Evolutionary conservation across 2,888 invertebrate genomes (phyloP).

Genomic region (Plagodis pulveraria): DNA sequence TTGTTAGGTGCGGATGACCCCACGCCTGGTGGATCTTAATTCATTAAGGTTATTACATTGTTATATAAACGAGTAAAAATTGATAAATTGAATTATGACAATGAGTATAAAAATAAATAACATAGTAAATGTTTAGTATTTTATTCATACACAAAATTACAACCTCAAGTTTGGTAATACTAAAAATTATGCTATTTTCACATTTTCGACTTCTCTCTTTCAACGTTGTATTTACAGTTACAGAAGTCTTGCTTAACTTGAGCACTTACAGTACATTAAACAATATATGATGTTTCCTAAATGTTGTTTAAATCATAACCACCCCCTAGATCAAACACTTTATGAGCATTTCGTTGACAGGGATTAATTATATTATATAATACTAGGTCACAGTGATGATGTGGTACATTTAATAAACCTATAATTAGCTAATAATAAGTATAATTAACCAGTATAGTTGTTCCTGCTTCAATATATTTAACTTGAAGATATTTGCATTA

Average conservation of each 20-base stretch:
- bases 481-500: too few relatives aligned
- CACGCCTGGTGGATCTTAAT: too few relatives aligned
- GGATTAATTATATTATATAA: slow-evolving; percentile 1
- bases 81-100: too few relatives aligned
- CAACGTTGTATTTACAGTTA: slow-evolving; percentile 20
- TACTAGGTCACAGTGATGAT: slow-evolving; percentile 68
- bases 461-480: too few relatives aligned
- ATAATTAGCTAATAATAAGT: too few relatives aligned
- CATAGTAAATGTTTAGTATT: slow-evolving; percentile 28
- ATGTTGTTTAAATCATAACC: not conserved
- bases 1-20: too few relatives aligned
- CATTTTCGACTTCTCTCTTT: slow-evolving; percentile 10
- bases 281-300: not conserved
- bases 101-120: slow-evolving; percentile 8
- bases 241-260: slow-evolving; percentile 18
- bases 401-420: slow-evolving; percentile 51
- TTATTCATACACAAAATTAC: slow-evolving; percentile 34
- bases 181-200: slow-evolving; percentile 10
- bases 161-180: slow-evolving; percentile 14
- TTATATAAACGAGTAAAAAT: too few relatives aligned
- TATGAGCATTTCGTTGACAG: not conserved
- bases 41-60: too few relatives aligned
- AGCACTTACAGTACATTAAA: slow-evolving; percentile 13
- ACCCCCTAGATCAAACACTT: slow-evolving; percentile 1
- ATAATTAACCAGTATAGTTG: too few relatives aligned